Evolutionary conservation across 2,888 invertebrate genomes (phyloP).

Genomic region (Volucella bombylans): DNA sequence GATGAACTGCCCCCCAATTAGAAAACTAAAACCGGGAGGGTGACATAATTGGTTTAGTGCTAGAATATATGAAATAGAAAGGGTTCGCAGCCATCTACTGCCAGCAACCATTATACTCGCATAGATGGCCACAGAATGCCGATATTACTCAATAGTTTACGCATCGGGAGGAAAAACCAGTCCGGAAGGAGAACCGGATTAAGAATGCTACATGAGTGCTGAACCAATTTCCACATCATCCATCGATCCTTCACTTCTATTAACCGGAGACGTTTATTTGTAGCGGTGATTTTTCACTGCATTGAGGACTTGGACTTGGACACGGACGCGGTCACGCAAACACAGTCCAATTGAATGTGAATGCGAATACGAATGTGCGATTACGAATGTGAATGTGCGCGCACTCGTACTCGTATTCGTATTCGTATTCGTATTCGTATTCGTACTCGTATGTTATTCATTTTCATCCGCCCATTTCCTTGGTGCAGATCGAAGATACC

Average conservation of each 20-base stretch:
- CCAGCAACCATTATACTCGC: slow-evolving; percentile 33
- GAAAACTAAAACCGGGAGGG: slow-evolving; percentile 62
- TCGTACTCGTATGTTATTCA: slow-evolving; percentile 60
- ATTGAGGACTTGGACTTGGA: slow-evolving; percentile 40
- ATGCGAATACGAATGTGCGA: slow-evolving; percentile 40
- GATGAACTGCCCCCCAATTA: slow-evolving; percentile 58
- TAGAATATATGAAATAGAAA: slow-evolving; percentile 71
- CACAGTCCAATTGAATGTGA: slow-evolving; percentile 47
- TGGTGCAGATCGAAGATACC: slow-evolving; percentile 71
- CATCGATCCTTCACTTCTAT: slow-evolving; percentile 66
- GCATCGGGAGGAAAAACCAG: slow-evolving; percentile 50
- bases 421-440: background rate
- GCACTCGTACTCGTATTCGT: too few relatives aligned
- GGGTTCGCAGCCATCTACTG: slow-evolving; percentile 43
- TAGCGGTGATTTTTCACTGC: slow-evolving; percentile 44
- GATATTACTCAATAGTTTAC: slow-evolving; percentile 66
- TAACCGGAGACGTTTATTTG: slow-evolving; percentile 46
- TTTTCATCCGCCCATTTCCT: slow-evolving; percentile 73
- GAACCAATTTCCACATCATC: slow-evolving; percentile 70
- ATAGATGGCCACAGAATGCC: slow-evolving; percentile 36
- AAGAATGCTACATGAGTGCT: slow-evolving; percentile 53
- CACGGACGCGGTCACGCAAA: slow-evolving; percentile 3
- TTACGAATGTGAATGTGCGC: background rate
- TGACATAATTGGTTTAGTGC: slow-evolving; percentile 72
- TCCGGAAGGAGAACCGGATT: slow-evolving; percentile 73